phyloP scores from a whole-genome alignment of 2,113 vertebrate species.

The Dasyprocta punctata region DNA sequence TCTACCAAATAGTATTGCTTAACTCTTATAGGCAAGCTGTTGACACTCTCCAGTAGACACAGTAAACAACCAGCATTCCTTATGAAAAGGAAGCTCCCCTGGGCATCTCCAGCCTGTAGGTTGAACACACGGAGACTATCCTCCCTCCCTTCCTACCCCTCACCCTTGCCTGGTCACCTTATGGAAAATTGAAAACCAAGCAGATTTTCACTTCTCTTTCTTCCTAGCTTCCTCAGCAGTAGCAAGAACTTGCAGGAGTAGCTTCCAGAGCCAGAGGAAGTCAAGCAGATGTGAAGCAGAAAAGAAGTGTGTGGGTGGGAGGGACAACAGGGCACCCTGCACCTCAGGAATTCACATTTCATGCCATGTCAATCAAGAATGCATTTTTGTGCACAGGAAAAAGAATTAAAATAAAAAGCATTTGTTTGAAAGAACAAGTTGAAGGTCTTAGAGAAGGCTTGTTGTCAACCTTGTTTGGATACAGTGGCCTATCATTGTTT shows the following conservation, averaged over 20 bases:
- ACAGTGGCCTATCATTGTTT: background rate
- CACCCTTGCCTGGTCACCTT: background rate
- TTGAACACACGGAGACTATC: background rate
- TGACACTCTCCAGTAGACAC: accelerated
- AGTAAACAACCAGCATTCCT: background rate
- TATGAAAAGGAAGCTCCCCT: background rate
- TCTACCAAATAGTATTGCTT: background rate
- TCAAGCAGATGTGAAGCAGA: background rate
- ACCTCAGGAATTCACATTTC: background rate
- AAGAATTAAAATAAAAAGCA: background rate
- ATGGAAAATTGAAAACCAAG: background rate
- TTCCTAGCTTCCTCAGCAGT: background rate
- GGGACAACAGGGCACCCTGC: too few relatives aligned
- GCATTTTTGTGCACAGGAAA: background rate
- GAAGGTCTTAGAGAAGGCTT: background rate
- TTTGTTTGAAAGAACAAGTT: background rate
- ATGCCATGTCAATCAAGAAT: background rate
- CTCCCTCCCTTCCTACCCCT: background rate
- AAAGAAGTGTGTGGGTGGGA: background rate
- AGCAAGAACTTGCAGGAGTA: background rate
- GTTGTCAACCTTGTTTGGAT: background rate
- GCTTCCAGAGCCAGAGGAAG: background rate
- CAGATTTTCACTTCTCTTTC: background rate
- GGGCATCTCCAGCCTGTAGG: background rate
- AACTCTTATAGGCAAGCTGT: background rate